Evolutionary conservation across 1,140 invertebrate genomes (phyloP), one percentile per base, ranked within the genome.

Genomic region (Lanistes nyassanus): DNA sequence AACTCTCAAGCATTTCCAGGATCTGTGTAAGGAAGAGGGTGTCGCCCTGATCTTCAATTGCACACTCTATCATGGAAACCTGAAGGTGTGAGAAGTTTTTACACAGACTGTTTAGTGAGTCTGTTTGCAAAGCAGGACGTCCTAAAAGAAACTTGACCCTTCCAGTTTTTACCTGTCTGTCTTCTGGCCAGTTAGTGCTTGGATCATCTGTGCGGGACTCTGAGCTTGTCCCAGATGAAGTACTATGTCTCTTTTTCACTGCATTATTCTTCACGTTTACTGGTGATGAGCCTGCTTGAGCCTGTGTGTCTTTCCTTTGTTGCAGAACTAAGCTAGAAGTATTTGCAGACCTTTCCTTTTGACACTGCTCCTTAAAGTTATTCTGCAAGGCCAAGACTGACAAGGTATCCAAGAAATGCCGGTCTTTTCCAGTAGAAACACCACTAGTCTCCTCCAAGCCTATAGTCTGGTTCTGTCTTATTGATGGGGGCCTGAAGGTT

Each of bases 331-430:
- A 7, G 26, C 5, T 1, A 47, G 42, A 36, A 21, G n/a, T 26
- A 36, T 5, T n/a, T 36, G 23, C n/a, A 51, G 11, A 7, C 53
- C 26, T 16, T 51, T 29, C 42, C 21, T 31, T n/a, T 53, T n/a
- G 29, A 11, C 39, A 5, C 62, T 68, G 29, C 51, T 42, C 68
- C n/a, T 70, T 56, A 23, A 5, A 5, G 3, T 16, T 70, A n/a
- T 34, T 39, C 11, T 56, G 37, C 68, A 36, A 36, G 5, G 34
- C 2, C 9, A 55, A 6, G 3, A 26, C 11, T 21, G 29, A 29
- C 21, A 70, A 70, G n/a, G 68, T 36, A 42, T 70, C 68, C 51
- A 36, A 4, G 34, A 70, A 70, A 56, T 70, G 68, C 23, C 68
- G 31, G 21, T 70, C 68, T 23, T 56, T 31, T 51, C 42, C 42